phyloP scores from a whole-genome alignment of 37 sponge, comb jelly and placozoan species.

The Amphimedon queenslandica region DNA sequence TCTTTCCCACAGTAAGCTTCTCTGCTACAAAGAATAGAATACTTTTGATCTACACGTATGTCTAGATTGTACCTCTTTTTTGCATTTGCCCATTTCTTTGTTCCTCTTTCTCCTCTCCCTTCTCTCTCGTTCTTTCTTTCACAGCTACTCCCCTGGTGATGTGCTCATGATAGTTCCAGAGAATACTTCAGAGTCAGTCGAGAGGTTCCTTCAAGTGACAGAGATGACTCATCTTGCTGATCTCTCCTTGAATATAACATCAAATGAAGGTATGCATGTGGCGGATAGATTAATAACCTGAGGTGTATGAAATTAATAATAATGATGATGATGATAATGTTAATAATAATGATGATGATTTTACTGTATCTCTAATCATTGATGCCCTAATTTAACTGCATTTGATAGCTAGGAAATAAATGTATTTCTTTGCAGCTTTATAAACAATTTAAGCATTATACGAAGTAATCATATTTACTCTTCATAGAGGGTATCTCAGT shows the following conservation, averaged over 20 bases:
- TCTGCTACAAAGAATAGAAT: no score
- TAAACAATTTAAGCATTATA: not conserved
- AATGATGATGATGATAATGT: no score
- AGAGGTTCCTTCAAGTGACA: conserved; percentile 51
- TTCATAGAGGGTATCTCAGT: conserved; percentile 31
- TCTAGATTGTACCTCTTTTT: not conserved
- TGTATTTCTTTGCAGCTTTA: no score
- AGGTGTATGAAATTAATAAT: no score
- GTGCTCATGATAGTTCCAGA: conserved; percentile 87
- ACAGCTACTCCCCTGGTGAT: conserved; percentile 81
- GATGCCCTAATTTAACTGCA: no score
- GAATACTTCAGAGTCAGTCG: conserved; percentile 58
- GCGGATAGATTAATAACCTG: no score
- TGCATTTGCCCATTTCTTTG: no score
- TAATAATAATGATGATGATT: no score
- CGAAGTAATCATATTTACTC: not conserved
- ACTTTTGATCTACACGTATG: no score
- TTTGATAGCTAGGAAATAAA: no score
- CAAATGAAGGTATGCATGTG: conserved; percentile 29
- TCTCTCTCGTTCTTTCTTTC: not conserved
- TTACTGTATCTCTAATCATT: no score
- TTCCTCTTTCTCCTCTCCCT: not conserved
- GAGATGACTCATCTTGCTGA: conserved; percentile 35
- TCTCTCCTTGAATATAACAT: conserved; percentile 28
- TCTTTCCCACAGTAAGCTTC: no score